A percentile compares a stretch with the other conserved stretches of the same genome.
Conservation (phyloP, 2,888 invertebrate species). For the Sarcophaga variegata region DNA sequence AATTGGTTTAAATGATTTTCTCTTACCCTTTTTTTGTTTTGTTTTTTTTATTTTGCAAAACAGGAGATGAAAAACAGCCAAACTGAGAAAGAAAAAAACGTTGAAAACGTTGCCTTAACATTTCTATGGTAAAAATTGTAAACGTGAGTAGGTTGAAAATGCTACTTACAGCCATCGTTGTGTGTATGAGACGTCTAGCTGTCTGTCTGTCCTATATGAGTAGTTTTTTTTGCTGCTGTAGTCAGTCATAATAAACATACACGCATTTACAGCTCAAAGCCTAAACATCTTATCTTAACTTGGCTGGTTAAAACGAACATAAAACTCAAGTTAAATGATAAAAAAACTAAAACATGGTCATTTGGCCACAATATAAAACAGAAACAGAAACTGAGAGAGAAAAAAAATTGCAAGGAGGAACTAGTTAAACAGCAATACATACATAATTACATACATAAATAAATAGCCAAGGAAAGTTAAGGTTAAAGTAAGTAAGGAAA, state of each 20-base stretch:
- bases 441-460: slow-evolving; percentile 1
- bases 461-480: slow-evolving; percentile 36
- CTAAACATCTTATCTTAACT: slow-evolving; percentile 69
- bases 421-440: slow-evolving; percentile 62
- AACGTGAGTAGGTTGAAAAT: slow-evolving; percentile 65
- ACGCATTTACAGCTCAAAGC: slow-evolving; percentile 64
- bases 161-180: slow-evolving; percentile 35
- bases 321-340: slow-evolving; percentile 62
- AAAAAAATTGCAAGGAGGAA: slow-evolving; percentile 37
- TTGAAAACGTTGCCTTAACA: slow-evolving; percentile 23
- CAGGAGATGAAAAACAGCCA: background rate
- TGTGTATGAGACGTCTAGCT: slow-evolving; percentile 18
- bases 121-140: slow-evolving; percentile 40
- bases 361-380: slow-evolving; percentile 46
- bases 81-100: background rate
- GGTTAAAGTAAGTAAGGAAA: slow-evolving; percentile 30
- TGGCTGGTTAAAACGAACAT: slow-evolving; percentile 59
- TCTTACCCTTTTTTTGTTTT: slow-evolving; percentile 27
- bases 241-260: slow-evolving; percentile 59
- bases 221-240: slow-evolving; percentile 10
- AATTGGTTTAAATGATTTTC: slow-evolving; percentile 36
- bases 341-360: slow-evolving; percentile 50
- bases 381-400: background rate
- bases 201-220: slow-evolving; percentile 2
- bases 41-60: background rate